Percentiles rank a stretch among this genome's conserved stretches.
Evolutionary conservation across 2,113 vertebrate genomes (phyloP).

Genomic region (Octodon degus): DNA sequence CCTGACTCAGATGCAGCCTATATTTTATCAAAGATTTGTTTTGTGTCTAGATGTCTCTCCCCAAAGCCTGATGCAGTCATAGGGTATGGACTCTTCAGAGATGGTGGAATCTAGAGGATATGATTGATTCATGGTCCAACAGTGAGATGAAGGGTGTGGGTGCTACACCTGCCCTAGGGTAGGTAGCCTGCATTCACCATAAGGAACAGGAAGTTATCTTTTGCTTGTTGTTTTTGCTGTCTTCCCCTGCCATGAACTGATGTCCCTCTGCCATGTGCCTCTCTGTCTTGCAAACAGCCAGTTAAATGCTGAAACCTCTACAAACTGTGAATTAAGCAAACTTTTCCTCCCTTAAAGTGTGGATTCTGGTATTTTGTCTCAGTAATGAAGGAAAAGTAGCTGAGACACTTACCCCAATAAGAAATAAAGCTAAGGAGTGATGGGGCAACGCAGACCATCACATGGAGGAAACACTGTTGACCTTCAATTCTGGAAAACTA

Average conservation of each 20-base stretch:
- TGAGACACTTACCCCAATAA: neutral
- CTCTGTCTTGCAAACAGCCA: neutral
- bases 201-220: neutral
- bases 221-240: neutral
- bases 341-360: neutral
- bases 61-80: neutral
- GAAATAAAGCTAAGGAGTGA: neutral
- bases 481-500: constrained; percentile 42
- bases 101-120: neutral
- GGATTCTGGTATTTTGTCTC: neutral
- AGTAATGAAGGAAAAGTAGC: neutral
- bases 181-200: neutral
- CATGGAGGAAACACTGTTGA: neutral
- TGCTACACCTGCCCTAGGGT: neutral
- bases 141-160: neutral
- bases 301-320: neutral
- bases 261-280: neutral
- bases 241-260: neutral
- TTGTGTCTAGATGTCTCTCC: neutral
- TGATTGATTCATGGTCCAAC: neutral
- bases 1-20: neutral
- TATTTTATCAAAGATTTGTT: neutral
- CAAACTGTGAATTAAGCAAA: neutral
- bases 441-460: neutral
- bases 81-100: neutral